A percentile compares a stretch with the other conserved stretches of the same genome.
Evolutionary conservation across 2,113 vertebrate genomes (phyloP).

Genomic region (Phyllopteryx taeniolatus): DNA sequence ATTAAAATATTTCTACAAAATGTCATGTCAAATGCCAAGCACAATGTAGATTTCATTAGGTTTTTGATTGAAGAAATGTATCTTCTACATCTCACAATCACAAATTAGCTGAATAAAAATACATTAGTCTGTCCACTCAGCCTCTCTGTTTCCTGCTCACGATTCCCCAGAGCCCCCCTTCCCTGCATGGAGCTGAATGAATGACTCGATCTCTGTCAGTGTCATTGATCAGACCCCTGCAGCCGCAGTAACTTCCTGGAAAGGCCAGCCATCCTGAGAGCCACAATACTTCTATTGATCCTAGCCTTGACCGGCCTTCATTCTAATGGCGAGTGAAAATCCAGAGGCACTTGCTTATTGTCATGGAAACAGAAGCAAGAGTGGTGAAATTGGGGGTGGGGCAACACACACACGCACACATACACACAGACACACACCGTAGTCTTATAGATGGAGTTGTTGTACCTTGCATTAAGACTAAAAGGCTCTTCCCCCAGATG

Average conservation of each 20-base stretch:
- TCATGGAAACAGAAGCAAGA: conserved; percentile 50
- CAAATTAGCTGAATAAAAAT: neutral
- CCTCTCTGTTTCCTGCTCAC: conserved; percentile 22
- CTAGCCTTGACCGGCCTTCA: conserved; percentile 43
- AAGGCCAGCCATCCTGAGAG: conserved; percentile 51
- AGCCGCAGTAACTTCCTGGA: conserved; percentile 64
- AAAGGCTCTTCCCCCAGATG: neutral
- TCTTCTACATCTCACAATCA: neutral
- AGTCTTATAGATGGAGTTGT: conserved; percentile 18
- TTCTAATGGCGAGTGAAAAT: conserved; percentile 40
- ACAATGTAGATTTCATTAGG: neutral
- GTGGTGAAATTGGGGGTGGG: neutral
- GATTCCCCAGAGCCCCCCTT: neutral
- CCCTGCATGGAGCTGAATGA: conserved; percentile 37
- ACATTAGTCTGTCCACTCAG: neutral
- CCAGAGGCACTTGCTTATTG: conserved; percentile 49
- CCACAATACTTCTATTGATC: conserved; percentile 69
- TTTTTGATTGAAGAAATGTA: neutral
- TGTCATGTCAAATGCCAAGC: neutral
- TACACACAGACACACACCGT: neutral
- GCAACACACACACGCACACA: neutral
- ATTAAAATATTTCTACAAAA: neutral
- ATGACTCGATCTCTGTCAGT: conserved; percentile 51
- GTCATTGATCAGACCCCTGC: conserved; percentile 64
- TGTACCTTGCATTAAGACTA: neutral